phyloP scores from a whole-genome alignment of 2,113 vertebrate species.

The Sebastes fasciatus region DNA sequence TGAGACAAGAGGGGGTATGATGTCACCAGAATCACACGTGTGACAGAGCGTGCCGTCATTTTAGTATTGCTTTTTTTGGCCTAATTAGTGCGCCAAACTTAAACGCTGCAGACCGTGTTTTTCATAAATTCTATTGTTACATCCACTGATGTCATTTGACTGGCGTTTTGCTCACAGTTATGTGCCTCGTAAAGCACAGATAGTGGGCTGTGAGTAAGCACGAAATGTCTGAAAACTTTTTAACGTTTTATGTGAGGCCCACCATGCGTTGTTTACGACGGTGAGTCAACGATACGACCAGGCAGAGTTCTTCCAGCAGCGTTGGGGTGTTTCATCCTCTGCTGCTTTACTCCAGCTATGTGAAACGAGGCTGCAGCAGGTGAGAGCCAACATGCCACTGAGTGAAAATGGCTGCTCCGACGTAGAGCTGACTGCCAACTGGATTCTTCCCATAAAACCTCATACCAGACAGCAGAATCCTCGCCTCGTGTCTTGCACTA shows the following conservation, averaged over 20 bases:
- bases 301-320: conserved; percentile 20
- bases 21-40: conserved; percentile 50
- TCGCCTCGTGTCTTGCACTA: conserved; percentile 22
- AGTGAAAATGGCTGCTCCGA: conserved; percentile 22
- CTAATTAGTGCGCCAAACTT: conserved; percentile 52
- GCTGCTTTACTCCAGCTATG: conserved; percentile 8
- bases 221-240: conserved; percentile 49
- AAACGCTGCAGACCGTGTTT: conserved; percentile 37
- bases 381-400: conserved; percentile 21
- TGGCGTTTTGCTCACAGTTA: conserved; percentile 37
- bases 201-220: conserved; percentile 50
- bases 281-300: conserved; percentile 53
- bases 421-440: conserved; percentile 11
- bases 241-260: conserved; percentile 56
- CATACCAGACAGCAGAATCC: conserved; percentile 19
- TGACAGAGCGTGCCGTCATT: conserved; percentile 61
- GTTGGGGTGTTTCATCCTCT: conserved; percentile 24
- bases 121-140: conserved; percentile 50
- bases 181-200: conserved; percentile 57
- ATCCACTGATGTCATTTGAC: conserved; percentile 53
- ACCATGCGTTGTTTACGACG: conserved; percentile 49
- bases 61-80: conserved; percentile 44
- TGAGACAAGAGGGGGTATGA: conserved; percentile 40
- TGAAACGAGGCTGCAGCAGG: conserved; percentile 13
- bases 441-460: conserved; percentile 34